phyloP scores from a whole-genome alignment of 2,888 invertebrate species.

The Dione vanillae region DNA sequence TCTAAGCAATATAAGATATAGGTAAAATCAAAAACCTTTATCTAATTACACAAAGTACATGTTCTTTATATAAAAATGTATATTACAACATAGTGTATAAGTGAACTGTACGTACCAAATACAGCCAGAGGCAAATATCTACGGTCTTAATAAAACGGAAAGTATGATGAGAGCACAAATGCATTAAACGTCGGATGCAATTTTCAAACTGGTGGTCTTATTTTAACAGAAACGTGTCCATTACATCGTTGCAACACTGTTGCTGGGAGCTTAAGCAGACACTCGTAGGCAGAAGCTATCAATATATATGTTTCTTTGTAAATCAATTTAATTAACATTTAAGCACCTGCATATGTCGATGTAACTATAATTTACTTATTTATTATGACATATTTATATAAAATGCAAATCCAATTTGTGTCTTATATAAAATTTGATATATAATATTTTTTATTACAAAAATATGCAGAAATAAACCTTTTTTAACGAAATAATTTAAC shows the following conservation, averaged over 20 bases:
- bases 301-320: background rate
- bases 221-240: constrained; percentile 28
- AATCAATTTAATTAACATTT: background rate
- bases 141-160: constrained; percentile 9
- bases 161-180: constrained; percentile 13
- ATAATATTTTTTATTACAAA: too few species aligned
- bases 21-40: background rate
- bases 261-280: background rate
- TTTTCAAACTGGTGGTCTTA: constrained; percentile 31
- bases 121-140: background rate
- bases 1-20: too few species aligned
- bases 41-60: background rate
- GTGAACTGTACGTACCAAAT: background rate
- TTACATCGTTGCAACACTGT: constrained; percentile 28
- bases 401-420: too few species aligned
- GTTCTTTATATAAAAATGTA: background rate
- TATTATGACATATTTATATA: too few species aligned
- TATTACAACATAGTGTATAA: background rate
- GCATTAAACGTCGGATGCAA: constrained; percentile 28
- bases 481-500: background rate
- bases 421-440: too few species aligned
- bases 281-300: constrained; percentile 2
- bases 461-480: background rate
- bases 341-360: too few species aligned
- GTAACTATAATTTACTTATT: too few species aligned